These are phyloP conservation scores for Forficula auricularia DNA, from an alignment of 1,140 invertebrate species.

Conservation along the genomic window DNA sequence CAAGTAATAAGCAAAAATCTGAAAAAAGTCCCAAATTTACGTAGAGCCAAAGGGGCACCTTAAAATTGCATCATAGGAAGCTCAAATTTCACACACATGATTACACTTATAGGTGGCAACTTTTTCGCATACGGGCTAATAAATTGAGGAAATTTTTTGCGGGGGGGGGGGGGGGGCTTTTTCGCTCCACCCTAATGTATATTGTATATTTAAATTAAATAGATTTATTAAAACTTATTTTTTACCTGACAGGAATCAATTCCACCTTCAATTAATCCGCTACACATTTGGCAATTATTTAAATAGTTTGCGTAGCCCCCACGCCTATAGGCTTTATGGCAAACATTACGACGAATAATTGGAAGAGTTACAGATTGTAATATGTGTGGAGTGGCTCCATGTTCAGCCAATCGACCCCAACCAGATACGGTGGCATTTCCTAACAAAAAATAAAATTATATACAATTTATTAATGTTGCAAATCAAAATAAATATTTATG, in stretches of 20 bases:
- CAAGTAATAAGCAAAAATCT: no score
- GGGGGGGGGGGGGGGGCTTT: no score
- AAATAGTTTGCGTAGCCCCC: slow-evolving; percentile 14
- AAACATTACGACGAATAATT: slow-evolving; percentile 13
- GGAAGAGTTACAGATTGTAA: slow-evolving; percentile 17
- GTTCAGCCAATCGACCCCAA: slow-evolving; percentile 26
- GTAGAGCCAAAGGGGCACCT: no score
- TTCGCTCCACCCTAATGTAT: no score
- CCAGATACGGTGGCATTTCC: slow-evolving; percentile 24
- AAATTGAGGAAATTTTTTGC: no score
- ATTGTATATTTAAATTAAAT: no score
- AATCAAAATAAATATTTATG: background rate
- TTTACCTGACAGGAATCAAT: slow-evolving; percentile 31
- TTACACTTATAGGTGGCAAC: no score
- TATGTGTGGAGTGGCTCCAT: slow-evolving; percentile 10
- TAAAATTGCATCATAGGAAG: no score
- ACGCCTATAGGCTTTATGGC: slow-evolving; percentile 12
- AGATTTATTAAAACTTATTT: no score
- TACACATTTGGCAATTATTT: slow-evolving; percentile 25
- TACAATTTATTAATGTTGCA: background rate
- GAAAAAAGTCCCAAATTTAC: no score
- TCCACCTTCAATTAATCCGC: slow-evolving; percentile 26
- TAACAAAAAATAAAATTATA: slow-evolving; percentile 3
- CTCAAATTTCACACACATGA: no score
- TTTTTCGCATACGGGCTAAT: no score